Conservation (phyloP, 2,113 vertebrate genomes). For the Rattus rattus region DNA sequence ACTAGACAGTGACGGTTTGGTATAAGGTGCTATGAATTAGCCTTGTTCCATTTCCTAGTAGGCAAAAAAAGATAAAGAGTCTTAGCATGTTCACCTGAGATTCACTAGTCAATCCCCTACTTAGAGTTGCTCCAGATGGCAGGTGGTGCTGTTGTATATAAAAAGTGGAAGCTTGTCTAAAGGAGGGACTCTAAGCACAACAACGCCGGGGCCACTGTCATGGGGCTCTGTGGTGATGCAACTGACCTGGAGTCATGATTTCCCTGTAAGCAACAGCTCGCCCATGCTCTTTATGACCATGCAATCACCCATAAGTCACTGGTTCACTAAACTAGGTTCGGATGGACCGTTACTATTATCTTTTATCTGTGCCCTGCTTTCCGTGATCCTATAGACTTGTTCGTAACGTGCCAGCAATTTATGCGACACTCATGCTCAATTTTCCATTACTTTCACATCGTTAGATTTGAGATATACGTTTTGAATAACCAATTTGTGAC, state of each 20-base stretch:
- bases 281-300: neutral
- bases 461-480: neutral
- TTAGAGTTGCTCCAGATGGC: neutral
- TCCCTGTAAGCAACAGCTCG: neutral
- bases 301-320: neutral
- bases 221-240: neutral
- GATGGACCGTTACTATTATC: neutral
- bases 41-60: neutral
- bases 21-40: neutral
- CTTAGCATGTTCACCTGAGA: neutral
- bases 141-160: neutral
- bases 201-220: neutral
- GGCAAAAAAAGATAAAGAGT: neutral
- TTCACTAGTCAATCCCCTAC: too few species aligned
- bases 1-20: neutral
- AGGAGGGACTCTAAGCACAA: neutral
- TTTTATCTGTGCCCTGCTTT: neutral
- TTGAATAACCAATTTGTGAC: constrained; percentile 53
- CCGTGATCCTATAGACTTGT: neutral
- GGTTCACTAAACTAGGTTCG: neutral
- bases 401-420: neutral
- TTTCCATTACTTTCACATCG: constrained; percentile 14
- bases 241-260: too few species aligned
- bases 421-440: neutral
- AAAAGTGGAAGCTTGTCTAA: neutral